phyloP scores from a whole-genome alignment of 2,113 vertebrate species.

The Gnathonemus echidnorhynchus region DNA sequence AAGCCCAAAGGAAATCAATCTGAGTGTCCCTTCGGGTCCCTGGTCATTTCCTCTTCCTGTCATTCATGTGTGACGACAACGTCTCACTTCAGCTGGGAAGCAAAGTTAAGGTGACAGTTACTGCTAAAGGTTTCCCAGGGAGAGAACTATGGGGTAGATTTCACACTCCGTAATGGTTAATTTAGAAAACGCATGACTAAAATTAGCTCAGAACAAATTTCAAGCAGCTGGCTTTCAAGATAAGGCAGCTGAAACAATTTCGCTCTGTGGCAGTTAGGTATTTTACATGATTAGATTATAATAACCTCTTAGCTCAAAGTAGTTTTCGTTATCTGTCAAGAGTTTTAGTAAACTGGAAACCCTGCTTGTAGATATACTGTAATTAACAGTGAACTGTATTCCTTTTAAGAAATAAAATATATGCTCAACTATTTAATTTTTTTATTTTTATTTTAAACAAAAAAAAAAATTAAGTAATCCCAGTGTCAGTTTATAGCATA shows the following conservation, averaged over 20 bases:
- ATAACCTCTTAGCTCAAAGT: background rate
- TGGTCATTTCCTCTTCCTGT: background rate
- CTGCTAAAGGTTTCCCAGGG: constrained; percentile 26
- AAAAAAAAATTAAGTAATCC: background rate
- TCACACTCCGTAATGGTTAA: background rate
- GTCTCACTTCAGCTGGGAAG: constrained; percentile 11
- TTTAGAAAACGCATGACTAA: background rate
- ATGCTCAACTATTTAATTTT: background rate
- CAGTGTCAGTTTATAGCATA: background rate
- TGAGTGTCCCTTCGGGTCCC: constrained; percentile 7
- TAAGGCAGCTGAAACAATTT: background rate
- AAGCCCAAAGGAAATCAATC: constrained; percentile 52
- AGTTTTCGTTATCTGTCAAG: background rate
- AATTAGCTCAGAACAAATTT: constrained; percentile 1
- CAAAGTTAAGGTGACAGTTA: constrained; percentile 23
- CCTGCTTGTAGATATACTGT: background rate
- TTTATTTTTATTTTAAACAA: background rate
- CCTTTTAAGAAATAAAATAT: background rate
- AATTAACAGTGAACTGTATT: background rate
- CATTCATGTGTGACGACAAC: background rate
- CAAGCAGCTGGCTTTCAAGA: constrained; percentile 5
- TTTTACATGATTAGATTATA: constrained; percentile 1
- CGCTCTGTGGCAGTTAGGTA: background rate
- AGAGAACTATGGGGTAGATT: background rate
- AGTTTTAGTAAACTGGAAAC: background rate